Percentiles rank a stretch among this genome's conserved stretches.
Conservation (phyloP, 2,888 invertebrate species). For the Galeruca laticollis region DNA sequence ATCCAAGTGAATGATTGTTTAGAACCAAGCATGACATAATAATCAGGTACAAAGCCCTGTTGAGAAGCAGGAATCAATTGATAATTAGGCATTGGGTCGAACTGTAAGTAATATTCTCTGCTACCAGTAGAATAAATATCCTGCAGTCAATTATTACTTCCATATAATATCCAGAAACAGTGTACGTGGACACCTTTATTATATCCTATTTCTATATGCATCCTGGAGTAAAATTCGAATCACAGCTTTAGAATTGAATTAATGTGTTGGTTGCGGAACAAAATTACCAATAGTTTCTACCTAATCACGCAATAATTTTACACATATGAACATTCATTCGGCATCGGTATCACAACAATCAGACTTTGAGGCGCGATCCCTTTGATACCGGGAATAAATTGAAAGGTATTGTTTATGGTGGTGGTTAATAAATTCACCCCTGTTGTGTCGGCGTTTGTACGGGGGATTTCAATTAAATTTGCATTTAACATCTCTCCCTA, state of each 20-base stretch:
- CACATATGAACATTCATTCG: background rate
- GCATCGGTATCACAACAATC: background rate
- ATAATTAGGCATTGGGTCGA: too few species aligned
- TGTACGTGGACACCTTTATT: too few species aligned
- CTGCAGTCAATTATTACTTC: too few species aligned
- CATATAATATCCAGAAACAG: too few species aligned
- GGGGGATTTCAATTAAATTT: constrained; percentile 15
- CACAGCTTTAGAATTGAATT: constrained; percentile 5
- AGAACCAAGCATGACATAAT: too few species aligned
- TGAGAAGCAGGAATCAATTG: too few species aligned
- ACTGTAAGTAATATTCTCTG: too few species aligned
- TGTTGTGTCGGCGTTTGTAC: background rate
- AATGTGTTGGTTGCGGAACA: background rate
- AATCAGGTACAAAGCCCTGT: too few species aligned
- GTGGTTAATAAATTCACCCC: background rate
- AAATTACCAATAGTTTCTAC: constrained; percentile 2
- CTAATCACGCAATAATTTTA: background rate
- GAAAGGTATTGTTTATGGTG: background rate
- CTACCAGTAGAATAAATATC: too few species aligned
- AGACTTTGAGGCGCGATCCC: constrained; percentile 5
- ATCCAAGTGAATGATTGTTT: too few species aligned
- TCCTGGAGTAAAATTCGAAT: background rate
- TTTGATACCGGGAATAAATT: constrained; percentile 6
- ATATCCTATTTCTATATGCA: background rate
- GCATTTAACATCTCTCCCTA: background rate